Evolutionary conservation across 2,797 vertebrate genomes (phyloP).

Genomic region (Darevskia nairensis): DNA sequence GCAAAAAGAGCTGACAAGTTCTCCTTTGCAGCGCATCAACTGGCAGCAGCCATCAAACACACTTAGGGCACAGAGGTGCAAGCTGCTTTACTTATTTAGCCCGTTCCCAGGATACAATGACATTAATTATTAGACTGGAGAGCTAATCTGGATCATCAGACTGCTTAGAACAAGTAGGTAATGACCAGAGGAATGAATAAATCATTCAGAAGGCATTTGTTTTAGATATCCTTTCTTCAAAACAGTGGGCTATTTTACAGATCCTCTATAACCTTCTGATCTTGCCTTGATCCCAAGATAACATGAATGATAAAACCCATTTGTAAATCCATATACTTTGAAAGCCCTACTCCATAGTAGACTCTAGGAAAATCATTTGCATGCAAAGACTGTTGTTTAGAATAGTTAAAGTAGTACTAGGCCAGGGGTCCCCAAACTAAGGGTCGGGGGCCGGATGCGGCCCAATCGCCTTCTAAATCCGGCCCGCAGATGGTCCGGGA

Average conservation of each 20-base stretch:
- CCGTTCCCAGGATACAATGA: constrained; percentile 34
- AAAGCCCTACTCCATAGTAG: constrained; percentile 13
- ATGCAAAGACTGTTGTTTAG: neutral
- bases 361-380: neutral
- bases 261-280: neutral
- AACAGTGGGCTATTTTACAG: neutral
- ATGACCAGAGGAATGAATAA: neutral
- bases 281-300: constrained; percentile 38
- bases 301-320: neutral
- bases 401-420: neutral
- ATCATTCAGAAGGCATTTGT: neutral
- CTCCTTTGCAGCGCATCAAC: neutral
- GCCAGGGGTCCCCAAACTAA: too few species aligned
- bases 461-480: too few species aligned
- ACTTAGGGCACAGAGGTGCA: neutral
- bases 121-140: constrained; percentile 2
- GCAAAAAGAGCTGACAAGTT: neutral
- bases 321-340: neutral
- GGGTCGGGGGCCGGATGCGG: too few species aligned
- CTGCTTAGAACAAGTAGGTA: constrained; percentile 14
- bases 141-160: constrained; percentile 38
- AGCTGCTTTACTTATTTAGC: neutral
- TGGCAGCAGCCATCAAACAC: constrained; percentile 22
- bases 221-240: neutral
- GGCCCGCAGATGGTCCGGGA: too few species aligned